Conservation (phyloP, 2,113 vertebrate genomes). For the Nothocercus julius region DNA sequence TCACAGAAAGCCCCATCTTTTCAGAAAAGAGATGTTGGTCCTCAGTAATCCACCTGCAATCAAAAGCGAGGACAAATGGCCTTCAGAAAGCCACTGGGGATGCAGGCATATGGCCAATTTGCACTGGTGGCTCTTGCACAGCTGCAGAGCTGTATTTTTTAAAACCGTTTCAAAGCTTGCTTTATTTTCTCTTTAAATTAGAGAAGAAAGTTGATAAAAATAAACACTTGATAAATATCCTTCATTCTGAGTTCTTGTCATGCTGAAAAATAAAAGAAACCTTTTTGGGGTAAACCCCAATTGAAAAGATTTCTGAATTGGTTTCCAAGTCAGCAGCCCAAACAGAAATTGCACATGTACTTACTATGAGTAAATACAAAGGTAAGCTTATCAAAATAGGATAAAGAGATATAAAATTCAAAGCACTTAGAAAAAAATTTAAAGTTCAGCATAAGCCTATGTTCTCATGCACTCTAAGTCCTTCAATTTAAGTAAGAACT, state of each 20-base stretch:
- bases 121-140: background rate
- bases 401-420: background rate
- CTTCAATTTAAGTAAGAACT: background rate
- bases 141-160: background rate
- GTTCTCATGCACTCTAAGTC: background rate
- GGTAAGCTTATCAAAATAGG: background rate
- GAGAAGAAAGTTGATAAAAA: background rate
- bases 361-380: background rate
- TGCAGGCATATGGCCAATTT: accelerated
- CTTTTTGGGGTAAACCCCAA: background rate
- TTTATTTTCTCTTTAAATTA: background rate
- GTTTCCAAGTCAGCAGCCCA: background rate
- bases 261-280: background rate
- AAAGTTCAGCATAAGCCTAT: too few species aligned
- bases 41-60: accelerated
- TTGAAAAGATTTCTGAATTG: background rate
- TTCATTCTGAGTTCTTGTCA: background rate
- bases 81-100: background rate
- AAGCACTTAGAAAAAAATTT: background rate
- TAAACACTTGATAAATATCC: background rate
- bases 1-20: background rate
- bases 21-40: background rate
- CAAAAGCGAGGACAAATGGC: background rate
- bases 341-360: background rate
- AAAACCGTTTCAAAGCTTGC: background rate